A percentile compares a stretch with the other conserved stretches of the same genome.
These are phyloP conservation scores for Cantharis lateralis DNA, from an alignment of 2,888 invertebrate genomes.

Conservation along the genomic window DNA sequence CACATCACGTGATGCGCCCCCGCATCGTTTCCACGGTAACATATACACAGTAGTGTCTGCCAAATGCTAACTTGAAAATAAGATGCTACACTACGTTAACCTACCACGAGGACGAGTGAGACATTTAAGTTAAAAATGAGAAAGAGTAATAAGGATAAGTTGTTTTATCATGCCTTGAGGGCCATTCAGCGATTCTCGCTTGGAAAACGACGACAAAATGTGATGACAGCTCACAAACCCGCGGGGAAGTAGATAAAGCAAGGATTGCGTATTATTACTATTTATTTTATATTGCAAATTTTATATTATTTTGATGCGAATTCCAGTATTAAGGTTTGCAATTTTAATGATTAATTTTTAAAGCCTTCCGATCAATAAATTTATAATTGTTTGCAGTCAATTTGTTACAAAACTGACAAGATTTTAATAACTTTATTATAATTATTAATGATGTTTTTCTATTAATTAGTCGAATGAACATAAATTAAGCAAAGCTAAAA, in stretches of 20 bases:
- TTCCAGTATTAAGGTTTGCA: background rate
- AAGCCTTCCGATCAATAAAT: background rate
- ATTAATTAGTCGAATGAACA: background rate
- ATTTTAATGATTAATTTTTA: background rate
- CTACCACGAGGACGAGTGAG: constrained; percentile 27
- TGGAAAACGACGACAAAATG: constrained; percentile 30
- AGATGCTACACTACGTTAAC: constrained; percentile 21
- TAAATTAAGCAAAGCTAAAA: background rate
- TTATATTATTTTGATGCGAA: background rate
- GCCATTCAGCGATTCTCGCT: constrained; percentile 33
- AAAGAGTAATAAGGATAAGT: constrained; percentile 34
- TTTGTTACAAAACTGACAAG: background rate
- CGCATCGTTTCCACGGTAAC: constrained; percentile 35
- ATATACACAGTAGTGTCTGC: constrained; percentile 30
- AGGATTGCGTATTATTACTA: constrained; percentile 29
- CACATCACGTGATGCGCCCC: constrained; percentile 28
- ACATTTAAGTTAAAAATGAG: constrained; percentile 26
- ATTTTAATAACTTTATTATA: background rate
- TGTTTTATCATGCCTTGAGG: constrained; percentile 32
- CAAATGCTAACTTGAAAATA: constrained; percentile 32
- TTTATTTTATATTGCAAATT: constrained; percentile 9
- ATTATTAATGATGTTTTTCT: background rate
- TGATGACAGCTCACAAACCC: constrained; percentile 31
- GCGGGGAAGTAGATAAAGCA: constrained; percentile 26
- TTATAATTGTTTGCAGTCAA: background rate